Percentiles rank a stretch among this genome's conserved stretches.
Conservation (phyloP, 2,797 vertebrate genomes). For the Naso thynnoides region DNA sequence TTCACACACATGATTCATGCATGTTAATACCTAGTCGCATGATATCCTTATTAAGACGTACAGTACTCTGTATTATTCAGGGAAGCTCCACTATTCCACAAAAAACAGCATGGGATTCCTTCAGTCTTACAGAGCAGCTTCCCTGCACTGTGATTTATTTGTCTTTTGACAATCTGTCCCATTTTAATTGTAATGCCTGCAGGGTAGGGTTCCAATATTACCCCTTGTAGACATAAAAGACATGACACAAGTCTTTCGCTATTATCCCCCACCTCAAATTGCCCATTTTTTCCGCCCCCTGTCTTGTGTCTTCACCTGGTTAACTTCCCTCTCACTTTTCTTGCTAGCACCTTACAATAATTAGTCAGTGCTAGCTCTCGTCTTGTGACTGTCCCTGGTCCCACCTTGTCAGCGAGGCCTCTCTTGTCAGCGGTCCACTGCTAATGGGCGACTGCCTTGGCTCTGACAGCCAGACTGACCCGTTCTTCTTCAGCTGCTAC, state of each 20-base stretch:
- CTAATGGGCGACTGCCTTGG: conserved; percentile 67
- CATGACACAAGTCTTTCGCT: conserved; percentile 41
- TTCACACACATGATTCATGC: background rate
- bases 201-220: conserved; percentile 52
- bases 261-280: conserved; percentile 33
- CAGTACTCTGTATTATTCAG: background rate
- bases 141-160: conserved; percentile 37
- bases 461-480: conserved; percentile 65
- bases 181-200: conserved; percentile 42
- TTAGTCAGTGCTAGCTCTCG: conserved; percentile 59
- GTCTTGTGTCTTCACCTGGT: conserved; percentile 9
- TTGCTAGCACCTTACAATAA: conserved; percentile 57
- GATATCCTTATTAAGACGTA: background rate
- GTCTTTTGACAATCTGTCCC: conserved; percentile 34
- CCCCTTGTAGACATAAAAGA: conserved; percentile 48
- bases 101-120: conserved; percentile 6
- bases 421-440: conserved; percentile 45
- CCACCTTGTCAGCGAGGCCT: conserved; percentile 62
- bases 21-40: background rate
- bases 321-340: conserved; percentile 26
- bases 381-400: conserved; percentile 52
- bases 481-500: conserved; percentile 66
- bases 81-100: background rate
- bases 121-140: conserved; percentile 6
- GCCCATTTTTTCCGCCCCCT: conserved; percentile 9